These are phyloP conservation scores for Damaliscus lunatus DNA, from an alignment of 2,113 vertebrate genomes.

Conservation along the genomic window DNA sequence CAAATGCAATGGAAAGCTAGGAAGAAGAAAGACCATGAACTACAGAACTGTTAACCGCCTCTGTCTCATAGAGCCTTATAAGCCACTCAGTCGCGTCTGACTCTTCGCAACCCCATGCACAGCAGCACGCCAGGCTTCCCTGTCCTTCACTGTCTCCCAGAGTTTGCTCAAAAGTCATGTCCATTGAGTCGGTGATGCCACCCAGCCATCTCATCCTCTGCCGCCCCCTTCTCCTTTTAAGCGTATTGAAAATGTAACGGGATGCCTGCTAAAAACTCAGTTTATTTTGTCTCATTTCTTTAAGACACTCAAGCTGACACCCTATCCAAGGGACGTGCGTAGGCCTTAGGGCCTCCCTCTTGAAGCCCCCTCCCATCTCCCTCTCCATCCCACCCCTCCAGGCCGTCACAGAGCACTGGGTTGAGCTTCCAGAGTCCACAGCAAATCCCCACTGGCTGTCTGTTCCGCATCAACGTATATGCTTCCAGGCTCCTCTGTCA, in stretches of 20 bases:
- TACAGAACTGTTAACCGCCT: not conserved
- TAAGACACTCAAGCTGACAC: not conserved
- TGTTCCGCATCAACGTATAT: not conserved
- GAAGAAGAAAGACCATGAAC: not conserved
- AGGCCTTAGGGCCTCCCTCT: not conserved
- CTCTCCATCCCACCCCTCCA: not conserved
- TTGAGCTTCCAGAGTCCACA: accelerated
- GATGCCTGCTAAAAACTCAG: not conserved
- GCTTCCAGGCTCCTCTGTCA: not conserved
- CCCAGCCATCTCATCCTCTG: not conserved
- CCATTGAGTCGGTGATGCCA: not conserved
- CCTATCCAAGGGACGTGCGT: not conserved
- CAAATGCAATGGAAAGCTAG: not conserved
- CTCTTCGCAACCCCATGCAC: not conserved
- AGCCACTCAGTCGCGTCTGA: not conserved
- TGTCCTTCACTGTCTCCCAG: not conserved
- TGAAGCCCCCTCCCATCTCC: not conserved
- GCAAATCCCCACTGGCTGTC: not conserved
- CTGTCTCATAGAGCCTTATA: not conserved
- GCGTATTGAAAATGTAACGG: not conserved
- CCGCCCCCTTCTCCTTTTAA: not conserved
- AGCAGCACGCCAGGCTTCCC: not conserved
- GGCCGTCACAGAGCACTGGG: not conserved
- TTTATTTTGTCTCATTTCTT: not conserved
- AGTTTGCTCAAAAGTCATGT: not conserved